These are phyloP conservation scores for Psophia crepitans DNA, from an alignment of 2,113 vertebrate genomes.

Conservation along the genomic window DNA sequence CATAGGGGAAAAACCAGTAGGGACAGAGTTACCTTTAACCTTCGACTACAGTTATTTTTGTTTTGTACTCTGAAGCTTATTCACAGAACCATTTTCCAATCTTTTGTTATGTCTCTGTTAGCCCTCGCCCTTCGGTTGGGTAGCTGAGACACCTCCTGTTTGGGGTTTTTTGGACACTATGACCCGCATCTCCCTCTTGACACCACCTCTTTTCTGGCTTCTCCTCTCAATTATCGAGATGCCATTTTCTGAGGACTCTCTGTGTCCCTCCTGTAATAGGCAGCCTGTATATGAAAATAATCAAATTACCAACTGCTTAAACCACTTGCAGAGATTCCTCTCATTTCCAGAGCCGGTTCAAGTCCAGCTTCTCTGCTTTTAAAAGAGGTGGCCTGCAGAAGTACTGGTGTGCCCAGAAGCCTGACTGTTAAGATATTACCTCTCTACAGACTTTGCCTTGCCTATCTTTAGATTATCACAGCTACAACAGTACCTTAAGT, in stretches of 20 bases:
- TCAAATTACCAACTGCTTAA: background rate
- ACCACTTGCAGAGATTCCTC: background rate
- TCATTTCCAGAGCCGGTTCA: background rate
- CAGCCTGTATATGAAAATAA: background rate
- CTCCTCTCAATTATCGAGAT: background rate
- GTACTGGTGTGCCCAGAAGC: background rate
- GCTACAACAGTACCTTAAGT: background rate
- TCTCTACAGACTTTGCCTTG: background rate
- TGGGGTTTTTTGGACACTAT: background rate
- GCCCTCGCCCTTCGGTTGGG: background rate
- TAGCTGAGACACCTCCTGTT: background rate
- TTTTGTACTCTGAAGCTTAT: background rate
- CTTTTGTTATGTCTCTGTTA: background rate
- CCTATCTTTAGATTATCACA: background rate
- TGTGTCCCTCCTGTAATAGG: background rate
- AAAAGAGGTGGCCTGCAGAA: background rate
- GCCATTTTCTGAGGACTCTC: background rate
- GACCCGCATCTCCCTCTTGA: background rate
- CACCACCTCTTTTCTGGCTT: background rate
- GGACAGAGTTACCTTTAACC: background rate
- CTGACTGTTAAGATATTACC: background rate
- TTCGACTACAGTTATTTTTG: background rate
- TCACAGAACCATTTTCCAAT: rapidly evolving
- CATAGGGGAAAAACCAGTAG: rapidly evolving
- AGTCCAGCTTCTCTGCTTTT: background rate